Percentiles rank a stretch among this genome's conserved stretches.
Evolutionary conservation across 2,888 invertebrate genomes (phyloP).

Genomic region (Ichneumoninae sp.): DNA sequence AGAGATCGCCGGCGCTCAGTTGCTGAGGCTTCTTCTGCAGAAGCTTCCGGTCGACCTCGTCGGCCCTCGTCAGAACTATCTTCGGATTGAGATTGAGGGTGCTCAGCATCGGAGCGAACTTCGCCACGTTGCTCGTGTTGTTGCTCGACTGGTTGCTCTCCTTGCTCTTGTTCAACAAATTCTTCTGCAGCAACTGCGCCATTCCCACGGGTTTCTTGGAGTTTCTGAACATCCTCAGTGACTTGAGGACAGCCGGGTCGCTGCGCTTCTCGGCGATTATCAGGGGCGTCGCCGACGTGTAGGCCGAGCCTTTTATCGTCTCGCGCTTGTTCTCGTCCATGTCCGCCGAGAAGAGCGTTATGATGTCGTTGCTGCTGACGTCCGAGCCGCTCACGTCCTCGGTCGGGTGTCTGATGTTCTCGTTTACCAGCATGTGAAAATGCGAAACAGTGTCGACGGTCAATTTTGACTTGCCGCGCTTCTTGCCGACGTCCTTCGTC

Average conservation of each 20-base stretch:
- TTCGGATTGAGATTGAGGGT: slow-evolving; percentile 84
- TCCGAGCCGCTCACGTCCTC: slow-evolving; percentile 79
- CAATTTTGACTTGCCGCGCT: slow-evolving; percentile 84
- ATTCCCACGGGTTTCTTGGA: slow-evolving; percentile 76
- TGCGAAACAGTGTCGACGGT: slow-evolving; percentile 83
- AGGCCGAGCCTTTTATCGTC: slow-evolving; percentile 81
- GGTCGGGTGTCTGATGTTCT: slow-evolving; percentile 76
- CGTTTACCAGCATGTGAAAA: slow-evolving; percentile 81
- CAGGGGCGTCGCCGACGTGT: slow-evolving; percentile 80
- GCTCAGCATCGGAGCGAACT: slow-evolving; percentile 83
- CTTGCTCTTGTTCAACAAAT: slow-evolving; percentile 71
- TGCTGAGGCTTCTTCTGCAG: slow-evolving; percentile 76
- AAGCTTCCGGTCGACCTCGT: slow-evolving; percentile 79
- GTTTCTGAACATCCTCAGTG: slow-evolving; percentile 85
- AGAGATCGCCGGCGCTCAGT: slow-evolving; percentile 78
- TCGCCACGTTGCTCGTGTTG: slow-evolving; percentile 70
- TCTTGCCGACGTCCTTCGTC: slow-evolving; percentile 85
- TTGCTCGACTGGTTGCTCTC: slow-evolving; percentile 64
- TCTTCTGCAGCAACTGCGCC: slow-evolving; percentile 76
- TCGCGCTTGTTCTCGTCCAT: slow-evolving; percentile 83
- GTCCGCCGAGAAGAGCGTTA: slow-evolving; percentile 82
- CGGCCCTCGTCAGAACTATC: slow-evolving; percentile 82
- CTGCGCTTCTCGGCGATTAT: slow-evolving; percentile 83
- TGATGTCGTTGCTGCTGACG: slow-evolving; percentile 81
- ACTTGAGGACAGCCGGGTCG: slow-evolving; percentile 86